Evolutionary conservation across 2,888 invertebrate genomes (phyloP), one percentile per base, ranked within the genome.

Genomic region (Heterodera filipjevi): DNA sequence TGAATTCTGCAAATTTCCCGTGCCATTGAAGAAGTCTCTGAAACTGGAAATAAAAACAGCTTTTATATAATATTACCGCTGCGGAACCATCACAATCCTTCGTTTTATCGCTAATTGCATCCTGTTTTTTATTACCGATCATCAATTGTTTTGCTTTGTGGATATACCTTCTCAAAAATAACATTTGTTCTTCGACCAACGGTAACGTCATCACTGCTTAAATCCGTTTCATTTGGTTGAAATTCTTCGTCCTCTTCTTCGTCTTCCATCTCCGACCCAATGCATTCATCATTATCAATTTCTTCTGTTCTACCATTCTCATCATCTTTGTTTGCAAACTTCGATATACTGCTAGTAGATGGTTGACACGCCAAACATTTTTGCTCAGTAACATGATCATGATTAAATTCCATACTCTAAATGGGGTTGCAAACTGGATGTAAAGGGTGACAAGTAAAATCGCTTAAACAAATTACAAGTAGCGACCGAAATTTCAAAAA

Each of bases 201-300:
- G 32, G 30, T 68, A 10, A 22, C 33, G 14, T 68, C 68, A 6
- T 68, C 68, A 27, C 68, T 68, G 33, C 68, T 68, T 35, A 68
- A 16, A 19, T 68, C 68, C 1, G 68, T 22, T 8, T 68, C 68
- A 22, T 68, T 35, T 19, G 33, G 68, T 0, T 68, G 32, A 27
- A 68, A 68, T 19, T 32, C 68, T 68, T 68, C 68, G 22, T 68
- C 68, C 33, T 68, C 22, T 35, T 68, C 68, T 6, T 68, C 68
- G 22, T 68, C 68, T 35, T 68, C 68, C 68, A 27, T 32, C 8
- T 68, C 68, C 16, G 68, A 22, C 5, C 3, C 68, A 33, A 3
- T 68, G 59, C 59, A 27, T 68, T 68, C 33, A 19, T 19, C 68
- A 0, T 33, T 32, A 3, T 35, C 32, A 6, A 33, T 68, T n/a